phyloP scores from a whole-genome alignment of 2,888 invertebrate genomes.

The Scaptomyza flava region DNA sequence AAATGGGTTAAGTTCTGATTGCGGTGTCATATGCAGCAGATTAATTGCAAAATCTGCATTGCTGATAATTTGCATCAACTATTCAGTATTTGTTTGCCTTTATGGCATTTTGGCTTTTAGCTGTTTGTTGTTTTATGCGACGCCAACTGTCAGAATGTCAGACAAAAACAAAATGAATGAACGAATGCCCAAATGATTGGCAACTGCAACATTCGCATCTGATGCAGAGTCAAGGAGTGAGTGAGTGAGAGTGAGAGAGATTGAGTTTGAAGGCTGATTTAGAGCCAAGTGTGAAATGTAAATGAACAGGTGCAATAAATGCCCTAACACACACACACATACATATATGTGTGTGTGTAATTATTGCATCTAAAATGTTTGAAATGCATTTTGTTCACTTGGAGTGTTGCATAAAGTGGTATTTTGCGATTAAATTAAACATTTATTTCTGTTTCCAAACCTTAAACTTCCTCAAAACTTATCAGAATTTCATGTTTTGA shows the following conservation, averaged over 20 bases:
- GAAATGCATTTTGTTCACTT: too few relatives aligned
- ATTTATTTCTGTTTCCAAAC: too few relatives aligned
- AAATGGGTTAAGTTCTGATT: slow-evolving; percentile 76
- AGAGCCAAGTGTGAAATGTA: slow-evolving; percentile 44
- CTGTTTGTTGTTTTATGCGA: background rate
- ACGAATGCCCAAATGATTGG: slow-evolving; percentile 48
- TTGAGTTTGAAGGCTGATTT: slow-evolving; percentile 30
- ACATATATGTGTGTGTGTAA: background rate
- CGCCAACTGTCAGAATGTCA: slow-evolving; percentile 39
- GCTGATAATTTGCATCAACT: slow-evolving; percentile 69
- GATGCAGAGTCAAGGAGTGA: background rate
- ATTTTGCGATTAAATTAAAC: too few relatives aligned
- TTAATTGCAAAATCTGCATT: slow-evolving; percentile 73
- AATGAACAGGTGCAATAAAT: slow-evolving; percentile 36
- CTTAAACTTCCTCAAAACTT: too few relatives aligned
- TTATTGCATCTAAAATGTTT: too few relatives aligned
- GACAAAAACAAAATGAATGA: slow-evolving; percentile 18
- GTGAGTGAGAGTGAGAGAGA: background rate
- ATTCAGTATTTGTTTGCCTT: background rate
- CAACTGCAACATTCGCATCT: slow-evolving; percentile 15
- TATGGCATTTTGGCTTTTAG: too few relatives aligned
- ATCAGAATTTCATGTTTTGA: too few relatives aligned
- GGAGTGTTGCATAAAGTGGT: too few relatives aligned
- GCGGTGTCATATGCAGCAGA: slow-evolving; percentile 79
- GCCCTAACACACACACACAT: background rate